Evolutionary conservation across 2,113 vertebrate genomes (phyloP).

Genomic region (Colossoma macropomum): DNA sequence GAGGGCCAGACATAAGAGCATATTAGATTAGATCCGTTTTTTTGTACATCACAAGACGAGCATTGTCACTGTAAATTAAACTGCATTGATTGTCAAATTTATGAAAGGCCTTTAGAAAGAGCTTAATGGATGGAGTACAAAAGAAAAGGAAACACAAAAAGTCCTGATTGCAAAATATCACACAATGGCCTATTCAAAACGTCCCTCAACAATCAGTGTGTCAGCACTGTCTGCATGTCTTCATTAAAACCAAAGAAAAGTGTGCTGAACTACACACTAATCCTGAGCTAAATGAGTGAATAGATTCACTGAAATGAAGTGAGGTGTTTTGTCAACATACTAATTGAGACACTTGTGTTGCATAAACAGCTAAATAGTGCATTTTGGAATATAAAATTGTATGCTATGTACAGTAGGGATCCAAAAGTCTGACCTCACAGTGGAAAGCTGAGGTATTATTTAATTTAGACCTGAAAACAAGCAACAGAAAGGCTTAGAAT

Average conservation of each 20-base stretch:
- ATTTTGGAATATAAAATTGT: no score
- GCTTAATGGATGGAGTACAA: constrained; percentile 20
- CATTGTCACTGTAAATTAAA: constrained; percentile 9
- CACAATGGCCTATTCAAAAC: constrained; percentile 17
- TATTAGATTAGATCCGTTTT: constrained; percentile 33
- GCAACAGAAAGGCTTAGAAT: no score
- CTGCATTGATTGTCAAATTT: constrained; percentile 16
- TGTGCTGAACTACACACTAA: background rate
- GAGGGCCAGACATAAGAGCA: constrained; percentile 12
- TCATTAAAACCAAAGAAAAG: constrained; percentile 39
- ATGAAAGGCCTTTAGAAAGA: constrained; percentile 10
- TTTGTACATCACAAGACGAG: constrained; percentile 4
- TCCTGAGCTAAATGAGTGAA: background rate
- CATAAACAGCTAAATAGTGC: no score
- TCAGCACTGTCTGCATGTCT: constrained; percentile 19
- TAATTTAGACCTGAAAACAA: no score
- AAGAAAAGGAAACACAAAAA: constrained; percentile 9
- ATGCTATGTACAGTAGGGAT: no score
- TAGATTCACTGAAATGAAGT: background rate
- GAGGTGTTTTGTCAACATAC: background rate
- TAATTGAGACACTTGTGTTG: background rate
- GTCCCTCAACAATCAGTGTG: constrained; percentile 22
- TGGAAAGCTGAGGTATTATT: no score
- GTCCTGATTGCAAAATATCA: constrained; percentile 42
- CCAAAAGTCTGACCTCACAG: no score